Percentiles rank a stretch among this genome's conserved stretches.
These are phyloP conservation scores for Drosophila stalkeri DNA, from an alignment of 2,888 invertebrate species.

Conservation along the genomic window DNA sequence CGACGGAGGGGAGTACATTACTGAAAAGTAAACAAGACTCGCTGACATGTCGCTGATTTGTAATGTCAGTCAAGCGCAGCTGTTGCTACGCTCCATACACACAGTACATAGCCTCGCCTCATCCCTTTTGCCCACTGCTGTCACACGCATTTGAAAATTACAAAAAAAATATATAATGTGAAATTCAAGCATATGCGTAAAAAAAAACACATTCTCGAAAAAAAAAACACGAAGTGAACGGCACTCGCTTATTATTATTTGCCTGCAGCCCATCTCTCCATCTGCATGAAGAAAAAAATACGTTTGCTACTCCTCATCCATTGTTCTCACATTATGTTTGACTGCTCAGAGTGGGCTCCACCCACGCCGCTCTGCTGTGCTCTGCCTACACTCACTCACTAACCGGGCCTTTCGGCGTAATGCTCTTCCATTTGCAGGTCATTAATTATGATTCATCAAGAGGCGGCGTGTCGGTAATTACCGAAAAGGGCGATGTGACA, in stretches of 20 bases:
- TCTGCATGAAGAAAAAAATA: conserved; percentile 8
- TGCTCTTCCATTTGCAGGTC: conserved; percentile 86
- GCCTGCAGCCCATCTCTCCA: conserved; percentile 17
- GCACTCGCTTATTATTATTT: conserved; percentile 47
- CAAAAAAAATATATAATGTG: conserved; percentile 46
- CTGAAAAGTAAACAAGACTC: conserved; percentile 53
- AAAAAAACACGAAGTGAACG: conserved; percentile 1
- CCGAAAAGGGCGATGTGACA: conserved; percentile 92
- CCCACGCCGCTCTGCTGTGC: not conserved
- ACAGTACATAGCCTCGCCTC: not conserved
- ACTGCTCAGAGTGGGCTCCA: not conserved
- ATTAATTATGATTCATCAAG: conserved; percentile 92
- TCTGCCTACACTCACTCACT: conserved; percentile 27
- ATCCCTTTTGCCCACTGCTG: conserved; percentile 5
- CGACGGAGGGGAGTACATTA: not conserved
- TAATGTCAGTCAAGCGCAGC: conserved; percentile 74
- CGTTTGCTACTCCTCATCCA: conserved; percentile 21
- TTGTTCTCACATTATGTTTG: conserved; percentile 51
- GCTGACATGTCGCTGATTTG: conserved; percentile 67
- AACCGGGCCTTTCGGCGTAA: conserved; percentile 36
- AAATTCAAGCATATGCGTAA: conserved; percentile 25
- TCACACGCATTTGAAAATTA: conserved; percentile 60
- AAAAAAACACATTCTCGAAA: not conserved
- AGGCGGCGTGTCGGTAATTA: conserved; percentile 92
- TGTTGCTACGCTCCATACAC: conserved; percentile 43